phyloP scores from a whole-genome alignment of 1,140 invertebrate species.

The Diploscapter pachys region DNA sequence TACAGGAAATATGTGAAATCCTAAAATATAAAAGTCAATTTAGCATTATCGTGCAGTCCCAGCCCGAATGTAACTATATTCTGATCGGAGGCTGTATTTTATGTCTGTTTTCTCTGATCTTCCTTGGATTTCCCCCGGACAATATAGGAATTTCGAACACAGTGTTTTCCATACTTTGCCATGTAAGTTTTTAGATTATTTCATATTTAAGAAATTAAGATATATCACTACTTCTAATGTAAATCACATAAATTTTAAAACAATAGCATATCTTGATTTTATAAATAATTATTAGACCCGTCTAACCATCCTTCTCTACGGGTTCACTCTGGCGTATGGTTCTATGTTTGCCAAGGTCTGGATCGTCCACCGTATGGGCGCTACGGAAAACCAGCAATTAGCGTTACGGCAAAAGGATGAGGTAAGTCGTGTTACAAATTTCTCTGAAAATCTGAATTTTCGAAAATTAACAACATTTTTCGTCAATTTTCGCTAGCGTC shows the following conservation, averaged over 20 bases:
- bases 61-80: conserved; percentile 92
- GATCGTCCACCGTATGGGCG: conserved; percentile 78
- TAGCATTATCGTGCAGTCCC: conserved; percentile 91
- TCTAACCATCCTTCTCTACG: conserved; percentile 85
- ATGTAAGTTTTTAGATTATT: conserved; percentile 60
- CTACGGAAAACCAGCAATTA: conserved; percentile 63
- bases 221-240: conserved; percentile 49
- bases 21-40: conserved; percentile 40
- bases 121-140: conserved; percentile 71
- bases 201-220: too few species aligned
- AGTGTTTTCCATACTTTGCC: conserved; percentile 73
- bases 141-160: conserved; percentile 67
- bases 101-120: conserved; percentile 82
- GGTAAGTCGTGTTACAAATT: conserved; percentile 26
- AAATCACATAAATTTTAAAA: not conserved
- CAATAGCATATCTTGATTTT: conserved; percentile 1
- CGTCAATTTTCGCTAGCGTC: too few species aligned
- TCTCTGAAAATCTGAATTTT: too few species aligned
- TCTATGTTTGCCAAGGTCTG: conserved; percentile 99
- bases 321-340: conserved; percentile 94
- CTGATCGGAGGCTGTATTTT: conserved; percentile 89
- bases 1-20: not conserved
- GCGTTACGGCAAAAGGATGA: conserved; percentile 59
- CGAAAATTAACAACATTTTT: too few species aligned
- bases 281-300: conserved; percentile 66